phyloP scores from a whole-genome alignment of 2,113 vertebrate species.

The Crocuta crocuta region DNA sequence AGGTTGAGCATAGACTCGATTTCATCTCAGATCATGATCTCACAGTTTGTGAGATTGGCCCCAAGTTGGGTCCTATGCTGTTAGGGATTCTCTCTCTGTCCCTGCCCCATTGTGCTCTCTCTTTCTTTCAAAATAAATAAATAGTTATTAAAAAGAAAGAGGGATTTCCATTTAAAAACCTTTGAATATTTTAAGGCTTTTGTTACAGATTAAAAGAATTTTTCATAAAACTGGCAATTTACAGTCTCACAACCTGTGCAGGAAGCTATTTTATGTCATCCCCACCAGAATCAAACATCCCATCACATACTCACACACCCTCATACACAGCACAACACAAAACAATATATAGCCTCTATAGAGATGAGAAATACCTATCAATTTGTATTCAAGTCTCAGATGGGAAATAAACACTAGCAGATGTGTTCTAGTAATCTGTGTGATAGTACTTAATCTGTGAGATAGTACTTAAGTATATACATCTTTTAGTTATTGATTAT shows the following conservation, averaged over 20 bases:
- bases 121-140: no score
- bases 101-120: no score
- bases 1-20: no score
- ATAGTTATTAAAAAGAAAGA: background rate
- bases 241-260: background rate
- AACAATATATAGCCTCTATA: background rate
- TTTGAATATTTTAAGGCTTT: background rate
- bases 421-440: background rate
- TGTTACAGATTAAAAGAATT: background rate
- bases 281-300: background rate
- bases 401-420: background rate
- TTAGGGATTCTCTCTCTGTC: no score
- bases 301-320: background rate
- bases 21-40: no score
- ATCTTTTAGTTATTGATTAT: constrained; percentile 20
- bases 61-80: no score
- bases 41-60: no score
- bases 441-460: background rate
- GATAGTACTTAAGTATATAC: background rate
- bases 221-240: background rate
- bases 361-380: background rate
- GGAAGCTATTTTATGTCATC: background rate
- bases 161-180: background rate
- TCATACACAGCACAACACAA: background rate
- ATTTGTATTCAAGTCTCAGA: background rate